Conservation (phyloP, 2,888 invertebrate species). For the Parnassius glacialis region DNA sequence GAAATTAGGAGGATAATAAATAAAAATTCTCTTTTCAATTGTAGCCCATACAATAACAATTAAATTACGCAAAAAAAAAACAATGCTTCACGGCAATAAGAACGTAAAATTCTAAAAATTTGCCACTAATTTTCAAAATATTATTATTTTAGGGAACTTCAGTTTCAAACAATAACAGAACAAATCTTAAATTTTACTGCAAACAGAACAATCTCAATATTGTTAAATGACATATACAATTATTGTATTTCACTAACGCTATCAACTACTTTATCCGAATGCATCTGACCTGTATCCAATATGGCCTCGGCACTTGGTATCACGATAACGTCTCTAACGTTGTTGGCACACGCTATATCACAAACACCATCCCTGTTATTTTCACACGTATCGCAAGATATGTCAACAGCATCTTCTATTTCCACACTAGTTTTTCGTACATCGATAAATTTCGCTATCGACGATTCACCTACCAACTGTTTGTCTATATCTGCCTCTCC, state of each 20-base stretch:
- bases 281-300: constrained; percentile 55
- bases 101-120: too few relatives aligned
- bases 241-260: constrained; percentile 14
- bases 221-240: constrained; percentile 3
- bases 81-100: too few relatives aligned
- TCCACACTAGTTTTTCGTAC: constrained; percentile 36
- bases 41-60: too few relatives aligned
- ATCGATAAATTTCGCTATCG: constrained; percentile 42
- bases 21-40: too few relatives aligned
- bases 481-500: constrained; percentile 38
- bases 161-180: background rate
- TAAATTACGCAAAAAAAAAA: too few relatives aligned
- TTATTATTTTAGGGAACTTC: too few relatives aligned
- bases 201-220: constrained; percentile 6
- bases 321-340: constrained; percentile 62
- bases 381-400: constrained; percentile 44
- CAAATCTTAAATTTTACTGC: background rate
- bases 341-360: constrained; percentile 55
- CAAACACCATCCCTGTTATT: constrained; percentile 42
- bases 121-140: too few relatives aligned
- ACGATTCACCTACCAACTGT: constrained; percentile 38
- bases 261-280: constrained; percentile 22
- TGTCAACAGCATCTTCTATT: constrained; percentile 35
- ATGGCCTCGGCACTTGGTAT: constrained; percentile 70
- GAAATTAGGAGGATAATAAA: too few relatives aligned